Conservation (phyloP, 2,888 invertebrate genomes). For the Diplazon laetatorius region DNA sequence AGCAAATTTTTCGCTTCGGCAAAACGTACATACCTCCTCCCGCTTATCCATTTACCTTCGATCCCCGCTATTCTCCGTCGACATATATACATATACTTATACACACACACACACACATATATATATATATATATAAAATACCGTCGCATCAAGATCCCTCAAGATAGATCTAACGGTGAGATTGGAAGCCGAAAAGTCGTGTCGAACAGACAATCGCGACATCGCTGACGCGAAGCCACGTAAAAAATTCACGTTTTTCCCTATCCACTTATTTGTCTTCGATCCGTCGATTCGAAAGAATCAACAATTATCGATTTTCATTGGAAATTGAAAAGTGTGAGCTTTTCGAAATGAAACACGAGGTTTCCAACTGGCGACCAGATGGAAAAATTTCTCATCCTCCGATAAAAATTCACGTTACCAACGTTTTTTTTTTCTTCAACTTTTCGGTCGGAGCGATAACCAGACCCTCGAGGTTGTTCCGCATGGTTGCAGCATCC, state of each 20-base stretch:
- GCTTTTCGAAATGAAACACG: not conserved
- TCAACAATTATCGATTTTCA: too few relatives aligned
- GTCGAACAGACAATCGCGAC: not conserved
- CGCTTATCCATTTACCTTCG: constrained; percentile 23
- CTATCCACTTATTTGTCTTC: too few relatives aligned
- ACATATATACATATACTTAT: too few relatives aligned
- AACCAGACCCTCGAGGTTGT: constrained; percentile 22
- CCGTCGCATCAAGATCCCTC: constrained; percentile 5
- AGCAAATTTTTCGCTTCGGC: constrained; percentile 32
- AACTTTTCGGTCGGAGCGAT: constrained; percentile 25
- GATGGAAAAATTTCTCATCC: constrained; percentile 36
- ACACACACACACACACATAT: too few relatives aligned
- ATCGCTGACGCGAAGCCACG: not conserved
- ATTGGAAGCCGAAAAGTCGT: constrained; percentile 5
- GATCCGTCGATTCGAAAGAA: too few relatives aligned
- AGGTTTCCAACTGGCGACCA: constrained; percentile 1
- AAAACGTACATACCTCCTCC: constrained; percentile 13
- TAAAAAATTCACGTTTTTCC: not conserved
- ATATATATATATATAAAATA: constrained; percentile 6
- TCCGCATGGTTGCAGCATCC: constrained; percentile 23
- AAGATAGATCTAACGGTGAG: constrained; percentile 51
- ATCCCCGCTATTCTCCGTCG: constrained; percentile 3
- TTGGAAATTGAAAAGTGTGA: not conserved
- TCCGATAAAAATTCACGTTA: constrained; percentile 1
- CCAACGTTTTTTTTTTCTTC: constrained; percentile 19